Base-by-base conservation (phyloP, 1,140 invertebrate genomes). In the Metopolophium dirhodum region DNA sequence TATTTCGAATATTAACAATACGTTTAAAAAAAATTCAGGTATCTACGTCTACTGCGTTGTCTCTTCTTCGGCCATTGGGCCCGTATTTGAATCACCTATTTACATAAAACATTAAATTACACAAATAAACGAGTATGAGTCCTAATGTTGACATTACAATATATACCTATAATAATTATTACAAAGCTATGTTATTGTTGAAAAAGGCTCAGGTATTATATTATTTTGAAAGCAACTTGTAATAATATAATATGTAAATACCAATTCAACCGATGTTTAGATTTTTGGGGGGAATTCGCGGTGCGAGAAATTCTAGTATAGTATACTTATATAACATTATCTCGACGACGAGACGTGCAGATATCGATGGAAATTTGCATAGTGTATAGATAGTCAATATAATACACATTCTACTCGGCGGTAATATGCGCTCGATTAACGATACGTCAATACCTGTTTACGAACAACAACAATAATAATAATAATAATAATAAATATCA, bases 171-270 rank as follows among this genome's bases (percentile, higher is more conserved):
- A n/a, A 68, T n/a, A 35, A 77, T 77, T 20, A 77, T 77, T 77
- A 77, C n/a, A 77, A 20, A 77, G 61, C n/a, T 77, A n/a, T 77
- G 61, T 77, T 77, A n/a, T 77, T 77, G 30, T 77, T 77, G n/a
- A 77, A 22, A 54, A 77, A 20, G 18, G 14, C 61, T 77, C 61
- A 77, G 61, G 14, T n/a, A n/a, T n/a, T 18, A 51, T 54, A 54
- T 22, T 51, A 51, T 77, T 61, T 77, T n/a, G 30, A 77, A 77
- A 18, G 14, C n/a, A 30, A 77, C n/a, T 77, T 77, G n/a, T 77
- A n/a, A 77, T 77, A 77, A n/a, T 41, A 4, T 77, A 77, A 4
- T 77, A 77, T 68, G 30, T 68, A 68, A 68, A 68, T 77, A n/a
- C 18, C 0, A n/a, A 77, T n/a, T 77, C 61, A 7, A 77, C 14